These are phyloP conservation scores for Lepidotrigona ventralis DNA, from an alignment of 1,140 invertebrate genomes.

Conservation along the genomic window DNA sequence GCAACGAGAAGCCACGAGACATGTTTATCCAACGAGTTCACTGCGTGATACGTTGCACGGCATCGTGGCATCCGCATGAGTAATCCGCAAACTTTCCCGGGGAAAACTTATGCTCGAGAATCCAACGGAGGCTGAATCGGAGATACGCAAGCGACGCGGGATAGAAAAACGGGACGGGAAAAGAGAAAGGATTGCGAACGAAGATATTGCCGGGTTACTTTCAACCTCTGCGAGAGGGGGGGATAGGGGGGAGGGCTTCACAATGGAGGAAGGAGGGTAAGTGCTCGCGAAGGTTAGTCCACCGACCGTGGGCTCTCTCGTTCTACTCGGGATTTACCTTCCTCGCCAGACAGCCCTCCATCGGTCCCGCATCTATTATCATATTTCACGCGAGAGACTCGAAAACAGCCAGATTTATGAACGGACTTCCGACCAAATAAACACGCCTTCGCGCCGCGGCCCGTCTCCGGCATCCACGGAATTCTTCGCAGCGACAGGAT, in stretches of 20 bases:
- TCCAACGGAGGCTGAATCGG: background rate
- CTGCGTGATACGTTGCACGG: slow-evolving; percentile 52
- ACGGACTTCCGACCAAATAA: slow-evolving; percentile 74
- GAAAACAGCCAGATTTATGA: slow-evolving; percentile 76
- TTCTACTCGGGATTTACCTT: slow-evolving; percentile 64
- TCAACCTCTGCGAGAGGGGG: slow-evolving; percentile 17
- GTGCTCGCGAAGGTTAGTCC: slow-evolving; percentile 44
- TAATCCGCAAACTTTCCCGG: slow-evolving; percentile 70
- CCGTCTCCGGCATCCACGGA: slow-evolving; percentile 61
- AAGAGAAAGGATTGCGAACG: background rate
- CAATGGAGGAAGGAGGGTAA: slow-evolving; percentile 35
- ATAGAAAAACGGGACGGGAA: background rate
- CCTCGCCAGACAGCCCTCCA: slow-evolving; percentile 51
- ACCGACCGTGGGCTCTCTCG: slow-evolving; percentile 46
- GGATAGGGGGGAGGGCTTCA: background rate
- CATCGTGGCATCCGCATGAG: slow-evolving; percentile 60
- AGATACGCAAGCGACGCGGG: background rate
- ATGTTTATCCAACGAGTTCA: slow-evolving; percentile 70
- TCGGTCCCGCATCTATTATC: slow-evolving; percentile 72
- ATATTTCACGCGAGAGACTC: slow-evolving; percentile 71
- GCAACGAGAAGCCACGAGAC: slow-evolving; percentile 50
- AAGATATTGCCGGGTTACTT: slow-evolving; percentile 46
- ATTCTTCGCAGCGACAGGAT: slow-evolving; percentile 65
- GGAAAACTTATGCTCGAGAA: slow-evolving; percentile 53
- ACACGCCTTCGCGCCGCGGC: slow-evolving; percentile 54